phyloP scores from a whole-genome alignment of 1,140 invertebrate species.

The Anastrepha obliqua region DNA sequence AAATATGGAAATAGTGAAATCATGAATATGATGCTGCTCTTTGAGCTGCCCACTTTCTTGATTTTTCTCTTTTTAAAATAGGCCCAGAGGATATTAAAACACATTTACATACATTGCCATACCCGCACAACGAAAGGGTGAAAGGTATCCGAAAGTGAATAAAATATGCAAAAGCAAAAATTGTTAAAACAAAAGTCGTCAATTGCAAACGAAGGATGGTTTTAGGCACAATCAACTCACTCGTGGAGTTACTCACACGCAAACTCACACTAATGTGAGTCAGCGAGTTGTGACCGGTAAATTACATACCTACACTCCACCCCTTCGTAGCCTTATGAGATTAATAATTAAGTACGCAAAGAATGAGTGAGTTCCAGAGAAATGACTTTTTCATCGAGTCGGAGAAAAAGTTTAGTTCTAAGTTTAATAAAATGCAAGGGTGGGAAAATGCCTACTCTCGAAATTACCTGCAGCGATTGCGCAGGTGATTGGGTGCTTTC shows the following conservation, averaged over 20 bases:
- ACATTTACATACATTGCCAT: neutral
- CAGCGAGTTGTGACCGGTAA: neutral
- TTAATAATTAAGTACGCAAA: neutral
- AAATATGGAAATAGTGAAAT: slow-evolving; percentile 15
- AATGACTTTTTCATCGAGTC: neutral
- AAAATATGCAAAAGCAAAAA: slow-evolving; percentile 19
- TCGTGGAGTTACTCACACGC: too few relatives aligned
- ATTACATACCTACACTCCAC: neutral
- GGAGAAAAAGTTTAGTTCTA: neutral
- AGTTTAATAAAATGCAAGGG: neutral
- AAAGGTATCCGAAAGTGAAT: neutral
- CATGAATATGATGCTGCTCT: neutral
- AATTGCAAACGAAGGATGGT: neutral
- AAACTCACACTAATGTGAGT: neutral
- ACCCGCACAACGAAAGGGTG: neutral
- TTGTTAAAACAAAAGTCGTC: slow-evolving; percentile 20
- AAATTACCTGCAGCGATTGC: neutral
- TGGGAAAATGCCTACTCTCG: neutral
- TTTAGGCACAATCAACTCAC: neutral
- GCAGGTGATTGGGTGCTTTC: too few relatives aligned
- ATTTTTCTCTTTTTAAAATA: neutral
- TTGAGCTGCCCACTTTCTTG: neutral
- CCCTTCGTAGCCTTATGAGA: neutral
- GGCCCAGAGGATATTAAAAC: slow-evolving; percentile 10
- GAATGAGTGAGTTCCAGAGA: neutral